Conservation (phyloP, 2,797 vertebrate species). For the Sebastes vulpes region DNA sequence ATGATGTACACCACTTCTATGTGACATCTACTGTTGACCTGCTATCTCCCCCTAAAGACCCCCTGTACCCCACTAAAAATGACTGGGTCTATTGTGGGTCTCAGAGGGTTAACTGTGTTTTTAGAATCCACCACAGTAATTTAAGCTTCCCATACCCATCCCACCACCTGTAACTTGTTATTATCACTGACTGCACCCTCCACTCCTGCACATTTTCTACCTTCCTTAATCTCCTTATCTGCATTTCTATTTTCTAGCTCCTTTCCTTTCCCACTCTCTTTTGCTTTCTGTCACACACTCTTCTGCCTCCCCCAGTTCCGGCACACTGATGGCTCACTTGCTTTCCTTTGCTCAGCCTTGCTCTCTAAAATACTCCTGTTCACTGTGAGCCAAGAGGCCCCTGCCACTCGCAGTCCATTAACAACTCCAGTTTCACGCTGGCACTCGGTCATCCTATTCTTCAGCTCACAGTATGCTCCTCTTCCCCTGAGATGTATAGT, state of each 20-base stretch:
- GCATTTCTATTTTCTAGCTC: conserved; percentile 1
- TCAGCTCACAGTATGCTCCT: conserved; percentile 48
- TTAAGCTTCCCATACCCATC: neutral
- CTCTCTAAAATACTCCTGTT: conserved; percentile 47
- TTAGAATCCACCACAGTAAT: conserved; percentile 1
- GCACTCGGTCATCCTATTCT: conserved; percentile 57
- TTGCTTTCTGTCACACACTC: conserved; percentile 9
- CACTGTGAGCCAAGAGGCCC: conserved; percentile 57
- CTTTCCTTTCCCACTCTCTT: neutral
- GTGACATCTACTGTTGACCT: no score
- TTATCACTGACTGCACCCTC: neutral
- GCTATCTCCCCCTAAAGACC: no score
- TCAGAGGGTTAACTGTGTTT: neutral
- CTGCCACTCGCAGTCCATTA: conserved; percentile 66
- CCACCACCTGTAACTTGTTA: conserved; percentile 9
- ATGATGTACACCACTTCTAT: no score
- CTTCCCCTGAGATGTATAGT: conserved; percentile 36
- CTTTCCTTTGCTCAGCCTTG: conserved; percentile 20
- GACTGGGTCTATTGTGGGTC: no score
- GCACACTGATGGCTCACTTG: conserved; percentile 28
- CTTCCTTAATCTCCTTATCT: conserved; percentile 37
- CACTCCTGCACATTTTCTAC: neutral
- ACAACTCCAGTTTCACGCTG: conserved; percentile 74
- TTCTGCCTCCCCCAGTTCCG: neutral
- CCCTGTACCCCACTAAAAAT: no score